Percentiles rank a stretch among this genome's conserved stretches.
These are phyloP conservation scores for Lithobates sylvaticus DNA, from an alignment of 2,797 vertebrate species.

Conservation along the genomic window DNA sequence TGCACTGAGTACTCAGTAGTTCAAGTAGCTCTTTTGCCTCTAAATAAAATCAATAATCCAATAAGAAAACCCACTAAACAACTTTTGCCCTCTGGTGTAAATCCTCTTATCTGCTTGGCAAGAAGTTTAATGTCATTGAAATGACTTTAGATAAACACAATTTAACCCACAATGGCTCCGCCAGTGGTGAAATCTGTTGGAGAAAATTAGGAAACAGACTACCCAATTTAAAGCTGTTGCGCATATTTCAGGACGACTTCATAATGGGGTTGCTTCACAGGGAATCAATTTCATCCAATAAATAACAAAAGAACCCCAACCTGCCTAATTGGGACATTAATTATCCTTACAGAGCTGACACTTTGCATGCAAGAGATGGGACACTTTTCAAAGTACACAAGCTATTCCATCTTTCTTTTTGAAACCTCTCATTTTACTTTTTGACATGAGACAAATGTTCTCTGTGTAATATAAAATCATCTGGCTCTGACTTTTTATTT, in stretches of 20 bases:
- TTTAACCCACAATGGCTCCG: conserved; percentile 61
- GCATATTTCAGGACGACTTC: conserved; percentile 57
- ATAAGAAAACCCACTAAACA: conserved; percentile 50
- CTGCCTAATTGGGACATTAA: conserved; percentile 63
- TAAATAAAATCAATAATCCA: conserved; percentile 55
- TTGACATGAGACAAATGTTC: conserved; percentile 57
- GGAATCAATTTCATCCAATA: conserved; percentile 62
- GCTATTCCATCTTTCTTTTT: conserved; percentile 58
- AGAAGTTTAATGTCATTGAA: conserved; percentile 64
- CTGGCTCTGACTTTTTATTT: conserved; percentile 22
- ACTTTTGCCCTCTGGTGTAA: conserved; percentile 62
- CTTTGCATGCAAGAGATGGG: conserved; percentile 56
- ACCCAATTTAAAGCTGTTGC: conserved; percentile 61
- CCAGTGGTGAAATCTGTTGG: conserved; percentile 57
- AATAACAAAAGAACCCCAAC: conserved; percentile 61
- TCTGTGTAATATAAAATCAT: conserved; percentile 41
- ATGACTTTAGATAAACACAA: conserved; percentile 64
- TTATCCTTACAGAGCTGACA: conserved; percentile 61
- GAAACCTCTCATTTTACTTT: conserved; percentile 56
- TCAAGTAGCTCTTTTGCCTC: conserved; percentile 18
- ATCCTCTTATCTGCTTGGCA: conserved; percentile 58
- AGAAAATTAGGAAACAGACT: conserved; percentile 57
- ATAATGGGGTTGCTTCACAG: conserved; percentile 62
- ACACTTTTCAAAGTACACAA: conserved; percentile 49
- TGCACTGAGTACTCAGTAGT: conserved; percentile 7